Base-by-base conservation (phyloP, 2,797 vertebrate species). In the Lacerta bilineata region DNA sequence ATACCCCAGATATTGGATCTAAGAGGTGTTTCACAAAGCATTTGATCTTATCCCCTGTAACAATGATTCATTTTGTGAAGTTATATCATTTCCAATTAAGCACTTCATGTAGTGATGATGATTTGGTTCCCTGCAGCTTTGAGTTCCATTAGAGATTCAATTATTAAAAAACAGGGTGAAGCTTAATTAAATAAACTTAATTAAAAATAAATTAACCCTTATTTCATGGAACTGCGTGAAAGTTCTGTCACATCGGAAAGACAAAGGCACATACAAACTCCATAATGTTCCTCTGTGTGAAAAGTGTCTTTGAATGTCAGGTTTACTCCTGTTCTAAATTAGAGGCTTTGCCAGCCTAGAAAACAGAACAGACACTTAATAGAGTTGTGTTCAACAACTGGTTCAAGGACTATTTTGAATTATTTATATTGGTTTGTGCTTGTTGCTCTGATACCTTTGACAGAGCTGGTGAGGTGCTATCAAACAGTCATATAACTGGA, bases 121-220 rank as follows among this genome's bases (percentile, higher is more conserved):
- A 93, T 93, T 94, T 91, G 86, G 76, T 87, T 93, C 80, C 90
- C 72, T 90, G 89, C 15, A 91, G 86, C 80, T 91, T 90, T 93
- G 82, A 91, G 66, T 94, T 94, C 87, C 77, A 93, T 91, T 92
- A 93, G 77, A 90, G 88, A 94, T 92, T 94, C 55, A 93, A 75
- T 95, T 93, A 95, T 94, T 94, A 87, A 89, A 74, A 92, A 93
- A 91, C 20, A 50, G 20, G 80, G 74, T 91, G 83, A 92, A 91
- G 25, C 64, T 93, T 94, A 95, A 95, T 95, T 95, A 95, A 95
- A 93, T 94, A 94, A 94, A 86, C 43, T 80, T 95, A 95, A 93
- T 95, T 95, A 93, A 93, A 95, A 92, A 93, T 94, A 93, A 78
- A 91, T 95, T 95, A 94, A 95, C 92, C 91, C 90, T 93, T 93